These are phyloP conservation scores for Hetaerina titia DNA, from an alignment of 2,888 invertebrate species.

Conservation along the genomic window DNA sequence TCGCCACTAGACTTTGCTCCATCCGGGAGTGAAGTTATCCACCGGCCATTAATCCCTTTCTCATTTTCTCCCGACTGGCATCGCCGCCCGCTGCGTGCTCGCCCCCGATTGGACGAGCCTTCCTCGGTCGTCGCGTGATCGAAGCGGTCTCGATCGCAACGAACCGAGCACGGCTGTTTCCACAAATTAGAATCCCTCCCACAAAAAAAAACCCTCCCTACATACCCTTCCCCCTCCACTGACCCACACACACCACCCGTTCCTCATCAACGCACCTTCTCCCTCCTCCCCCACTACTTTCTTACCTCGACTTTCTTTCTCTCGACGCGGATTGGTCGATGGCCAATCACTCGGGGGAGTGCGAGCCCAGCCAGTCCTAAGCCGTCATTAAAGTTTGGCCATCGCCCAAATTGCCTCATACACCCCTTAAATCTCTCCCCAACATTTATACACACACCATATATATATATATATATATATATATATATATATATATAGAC, in stretches of 20 bases:
- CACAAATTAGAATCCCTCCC: background rate
- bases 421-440: background rate
- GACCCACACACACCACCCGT: background rate
- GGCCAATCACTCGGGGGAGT: slow-evolving; percentile 10
- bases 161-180: background rate
- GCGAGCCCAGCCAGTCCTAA: background rate
- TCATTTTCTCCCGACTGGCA: slow-evolving; percentile 1
- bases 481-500: too few species aligned
- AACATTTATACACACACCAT: too few species aligned
- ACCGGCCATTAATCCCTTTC: slow-evolving; percentile 10
- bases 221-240: background rate
- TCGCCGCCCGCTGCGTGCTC: background rate
- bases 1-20: background rate
- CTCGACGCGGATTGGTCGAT: background rate
- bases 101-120: background rate
- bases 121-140: background rate
- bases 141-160: background rate
- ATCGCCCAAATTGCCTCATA: background rate
- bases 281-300: background rate
- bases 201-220: too few species aligned
- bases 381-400: slow-evolving; percentile 31
- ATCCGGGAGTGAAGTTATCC: background rate
- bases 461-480: too few species aligned
- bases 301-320: background rate
- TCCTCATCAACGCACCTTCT: background rate